A percentile compares a stretch with the other conserved stretches of the same genome.
These are phyloP conservation scores for Neomorphus geoffroyi DNA, from an alignment of 2,797 vertebrate species.

Conservation along the genomic window DNA sequence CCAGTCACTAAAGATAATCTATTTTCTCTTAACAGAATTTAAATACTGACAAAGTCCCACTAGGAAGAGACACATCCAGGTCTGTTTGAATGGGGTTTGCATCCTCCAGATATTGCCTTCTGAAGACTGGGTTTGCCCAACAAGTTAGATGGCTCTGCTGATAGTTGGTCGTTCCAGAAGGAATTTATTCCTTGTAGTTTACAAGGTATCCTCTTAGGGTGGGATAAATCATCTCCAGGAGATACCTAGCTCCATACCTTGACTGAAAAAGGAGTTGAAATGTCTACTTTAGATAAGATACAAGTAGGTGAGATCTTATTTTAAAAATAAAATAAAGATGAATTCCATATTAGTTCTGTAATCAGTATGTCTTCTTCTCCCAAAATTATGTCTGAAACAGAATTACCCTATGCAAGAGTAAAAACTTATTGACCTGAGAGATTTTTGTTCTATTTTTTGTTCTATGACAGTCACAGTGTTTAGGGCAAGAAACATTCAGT, in stretches of 20 bases:
- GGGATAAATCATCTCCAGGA: neutral
- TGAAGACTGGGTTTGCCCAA: neutral
- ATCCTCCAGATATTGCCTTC: neutral
- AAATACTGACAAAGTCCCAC: neutral
- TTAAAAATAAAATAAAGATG: neutral
- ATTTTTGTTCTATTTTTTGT: too few species aligned
- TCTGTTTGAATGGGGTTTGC: neutral
- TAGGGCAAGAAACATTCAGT: neutral
- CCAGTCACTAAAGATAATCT: neutral
- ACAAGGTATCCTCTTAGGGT: neutral
- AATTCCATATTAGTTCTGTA: neutral
- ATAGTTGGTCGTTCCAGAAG: neutral
- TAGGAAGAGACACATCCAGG: neutral
- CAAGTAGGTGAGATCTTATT: neutral
- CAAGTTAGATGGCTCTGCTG: neutral
- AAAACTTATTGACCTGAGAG: neutral
- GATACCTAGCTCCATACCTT: neutral
- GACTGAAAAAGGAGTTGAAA: neutral
- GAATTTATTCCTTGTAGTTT: neutral
- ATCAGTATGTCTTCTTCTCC: neutral
- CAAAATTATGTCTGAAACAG: neutral
- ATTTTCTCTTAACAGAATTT: neutral
- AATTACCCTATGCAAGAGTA: neutral
- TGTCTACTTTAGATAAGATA: neutral
- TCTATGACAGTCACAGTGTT: neutral